Evolutionary conservation across 2,113 vertebrate genomes (phyloP).

Genomic region (Argyrosomus japonicus): DNA sequence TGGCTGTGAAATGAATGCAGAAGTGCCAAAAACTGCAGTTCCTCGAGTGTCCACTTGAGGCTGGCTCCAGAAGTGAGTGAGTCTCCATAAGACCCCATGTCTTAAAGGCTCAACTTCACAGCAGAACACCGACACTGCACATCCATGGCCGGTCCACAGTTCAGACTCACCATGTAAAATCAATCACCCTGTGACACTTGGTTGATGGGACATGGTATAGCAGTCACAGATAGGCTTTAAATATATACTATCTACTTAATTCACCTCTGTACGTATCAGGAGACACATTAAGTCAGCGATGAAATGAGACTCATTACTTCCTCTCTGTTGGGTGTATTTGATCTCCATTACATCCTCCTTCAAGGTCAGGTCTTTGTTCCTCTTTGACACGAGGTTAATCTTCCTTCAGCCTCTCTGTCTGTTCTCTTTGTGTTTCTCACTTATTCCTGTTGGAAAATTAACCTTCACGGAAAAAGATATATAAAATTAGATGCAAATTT

Average conservation of each 20-base stretch:
- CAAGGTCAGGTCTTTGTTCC: constrained; percentile 1
- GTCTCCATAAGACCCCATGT: too few species aligned
- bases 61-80: too few species aligned
- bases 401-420: background rate
- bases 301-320: constrained; percentile 29
- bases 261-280: constrained; percentile 18
- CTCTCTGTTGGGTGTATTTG: constrained; percentile 22
- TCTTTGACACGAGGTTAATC: constrained; percentile 17
- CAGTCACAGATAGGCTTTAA: constrained; percentile 10
- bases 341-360: constrained; percentile 10
- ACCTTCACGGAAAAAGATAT: background rate
- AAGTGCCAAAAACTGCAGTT: too few species aligned
- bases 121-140: too few species aligned
- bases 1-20: too few species aligned
- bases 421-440: background rate
- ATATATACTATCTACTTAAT: constrained; percentile 15
- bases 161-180: background rate
- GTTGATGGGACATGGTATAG: background rate
- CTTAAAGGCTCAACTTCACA: too few species aligned
- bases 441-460: background rate
- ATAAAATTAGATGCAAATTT: background rate
- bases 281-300: constrained; percentile 20
- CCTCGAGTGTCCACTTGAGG: too few species aligned
- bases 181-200: constrained; percentile 14
- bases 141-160: background rate